phyloP scores from a whole-genome alignment of 2,797 vertebrate species.

The Tragelaphus oryx region DNA sequence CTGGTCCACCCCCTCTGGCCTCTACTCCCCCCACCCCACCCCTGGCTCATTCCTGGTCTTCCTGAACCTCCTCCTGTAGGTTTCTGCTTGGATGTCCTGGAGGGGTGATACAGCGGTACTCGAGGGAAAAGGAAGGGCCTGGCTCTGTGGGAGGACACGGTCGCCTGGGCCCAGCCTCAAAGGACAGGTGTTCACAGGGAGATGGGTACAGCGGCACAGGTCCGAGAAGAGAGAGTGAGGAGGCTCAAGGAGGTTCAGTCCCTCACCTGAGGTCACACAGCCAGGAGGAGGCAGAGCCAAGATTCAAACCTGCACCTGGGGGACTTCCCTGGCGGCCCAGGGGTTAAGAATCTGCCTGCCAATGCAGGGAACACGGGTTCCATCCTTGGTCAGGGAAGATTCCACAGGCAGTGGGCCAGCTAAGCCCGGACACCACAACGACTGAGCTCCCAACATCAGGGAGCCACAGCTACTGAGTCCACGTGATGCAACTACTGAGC shows the following conservation, averaged over 20 bases:
- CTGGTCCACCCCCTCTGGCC: accelerated
- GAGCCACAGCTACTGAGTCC: neutral
- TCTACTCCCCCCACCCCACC: accelerated
- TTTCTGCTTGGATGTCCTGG: neutral
- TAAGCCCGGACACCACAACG: accelerated
- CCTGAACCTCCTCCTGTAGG: neutral
- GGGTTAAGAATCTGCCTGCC: neutral
- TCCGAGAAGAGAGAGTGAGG: neutral
- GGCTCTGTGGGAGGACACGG: neutral
- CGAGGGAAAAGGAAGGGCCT: neutral
- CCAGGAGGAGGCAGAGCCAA: neutral
- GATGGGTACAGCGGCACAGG: no score
- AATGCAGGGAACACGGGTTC: neutral
- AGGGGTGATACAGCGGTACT: neutral
- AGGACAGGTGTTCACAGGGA: neutral
- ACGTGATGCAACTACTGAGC: neutral
- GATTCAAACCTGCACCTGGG: neutral
- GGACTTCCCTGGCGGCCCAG: neutral
- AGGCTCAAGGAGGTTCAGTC: neutral
- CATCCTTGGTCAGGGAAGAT: neutral
- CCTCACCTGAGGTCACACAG: neutral
- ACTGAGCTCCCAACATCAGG: neutral
- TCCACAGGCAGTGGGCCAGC: neutral
- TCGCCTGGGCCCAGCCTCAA: neutral
- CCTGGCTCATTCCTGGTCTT: neutral